These are phyloP conservation scores for Chaenocephalus aceratus DNA, from an alignment of 2,113 vertebrate genomes.

Conservation along the genomic window DNA sequence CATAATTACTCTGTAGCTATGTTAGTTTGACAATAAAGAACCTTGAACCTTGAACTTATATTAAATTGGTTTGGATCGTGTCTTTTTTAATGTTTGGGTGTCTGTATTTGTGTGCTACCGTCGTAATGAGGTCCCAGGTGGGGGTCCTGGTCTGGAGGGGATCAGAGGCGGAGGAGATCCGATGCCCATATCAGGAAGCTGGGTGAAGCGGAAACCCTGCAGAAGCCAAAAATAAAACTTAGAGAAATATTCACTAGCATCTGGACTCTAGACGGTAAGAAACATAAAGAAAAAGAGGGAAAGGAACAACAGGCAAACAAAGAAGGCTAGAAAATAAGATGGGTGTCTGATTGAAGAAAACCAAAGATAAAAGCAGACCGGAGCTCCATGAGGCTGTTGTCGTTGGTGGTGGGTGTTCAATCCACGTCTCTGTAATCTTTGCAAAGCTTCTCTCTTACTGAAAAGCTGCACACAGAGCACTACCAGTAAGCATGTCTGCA, in stretches of 20 bases:
- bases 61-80: too few species aligned
- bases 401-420: conserved; percentile 25
- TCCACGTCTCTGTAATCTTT: conserved; percentile 22
- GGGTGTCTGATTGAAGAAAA: background rate
- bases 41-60: too few species aligned
- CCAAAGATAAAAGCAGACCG: background rate
- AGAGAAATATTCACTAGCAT: background rate
- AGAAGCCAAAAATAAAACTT: conserved; percentile 18
- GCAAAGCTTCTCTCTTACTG: conserved; percentile 14
- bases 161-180: conserved; percentile 95
- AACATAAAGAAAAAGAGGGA: background rate
- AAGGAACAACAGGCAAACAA: background rate
- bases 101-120: conserved; percentile 77
- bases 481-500: background rate
- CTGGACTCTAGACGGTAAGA: background rate
- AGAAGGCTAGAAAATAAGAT: background rate
- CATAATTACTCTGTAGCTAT: too few species aligned
- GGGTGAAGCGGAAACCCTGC: conserved; percentile 97
- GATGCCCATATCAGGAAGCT: conserved; percentile 98
- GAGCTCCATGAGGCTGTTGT: background rate
- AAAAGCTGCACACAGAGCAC: conserved; percentile 24
- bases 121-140: conserved; percentile 89
- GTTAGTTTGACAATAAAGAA: too few species aligned
- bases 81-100: background rate
- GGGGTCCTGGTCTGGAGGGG: conserved; percentile 92